phyloP scores from a whole-genome alignment of 2,888 invertebrate genomes.

The Zygaena filipendulae region DNA sequence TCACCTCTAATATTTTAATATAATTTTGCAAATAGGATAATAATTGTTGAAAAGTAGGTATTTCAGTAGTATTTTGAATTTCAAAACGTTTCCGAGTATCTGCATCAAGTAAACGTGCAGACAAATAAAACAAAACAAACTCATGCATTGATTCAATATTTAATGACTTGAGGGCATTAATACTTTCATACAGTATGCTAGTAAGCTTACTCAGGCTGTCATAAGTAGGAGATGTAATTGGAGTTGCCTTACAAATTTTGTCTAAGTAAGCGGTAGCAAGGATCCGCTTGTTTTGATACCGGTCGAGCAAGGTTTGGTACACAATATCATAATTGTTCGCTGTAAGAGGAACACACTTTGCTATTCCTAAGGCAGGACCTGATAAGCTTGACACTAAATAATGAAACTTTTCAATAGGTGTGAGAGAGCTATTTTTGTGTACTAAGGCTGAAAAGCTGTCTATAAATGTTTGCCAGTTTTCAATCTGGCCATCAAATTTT shows the following conservation, averaged over 20 bases:
- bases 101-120: slow-evolving; percentile 3
- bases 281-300: slow-evolving; percentile 5
- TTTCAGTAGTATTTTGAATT: slow-evolving; percentile 1
- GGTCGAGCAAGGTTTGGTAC: slow-evolving; percentile 1
- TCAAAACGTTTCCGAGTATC: slow-evolving; percentile 5
- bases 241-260: slow-evolving; percentile 3
- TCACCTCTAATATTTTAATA: slow-evolving; percentile 2
- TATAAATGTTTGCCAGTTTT: slow-evolving; percentile 4
- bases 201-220: background rate
- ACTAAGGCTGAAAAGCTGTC: slow-evolving; percentile 3
- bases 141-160: slow-evolving; percentile 2
- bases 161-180: slow-evolving; percentile 4
- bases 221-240: slow-evolving; percentile 1
- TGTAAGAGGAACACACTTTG: slow-evolving; percentile 2
- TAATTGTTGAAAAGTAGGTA: slow-evolving; percentile 2
- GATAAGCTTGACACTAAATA: slow-evolving; percentile 2
- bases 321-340: slow-evolving; percentile 2
- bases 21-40: slow-evolving; percentile 3
- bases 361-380: slow-evolving; percentile 2
- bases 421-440: slow-evolving; percentile 1
- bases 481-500: slow-evolving; percentile 3
- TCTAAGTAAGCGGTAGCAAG: slow-evolving; percentile 3
- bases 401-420: slow-evolving; percentile 3
- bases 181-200: slow-evolving; percentile 1
- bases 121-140: slow-evolving; percentile 6